These are phyloP conservation scores for Unio pictorum DNA, from an alignment of 2,888 invertebrate species.

Conservation along the genomic window DNA sequence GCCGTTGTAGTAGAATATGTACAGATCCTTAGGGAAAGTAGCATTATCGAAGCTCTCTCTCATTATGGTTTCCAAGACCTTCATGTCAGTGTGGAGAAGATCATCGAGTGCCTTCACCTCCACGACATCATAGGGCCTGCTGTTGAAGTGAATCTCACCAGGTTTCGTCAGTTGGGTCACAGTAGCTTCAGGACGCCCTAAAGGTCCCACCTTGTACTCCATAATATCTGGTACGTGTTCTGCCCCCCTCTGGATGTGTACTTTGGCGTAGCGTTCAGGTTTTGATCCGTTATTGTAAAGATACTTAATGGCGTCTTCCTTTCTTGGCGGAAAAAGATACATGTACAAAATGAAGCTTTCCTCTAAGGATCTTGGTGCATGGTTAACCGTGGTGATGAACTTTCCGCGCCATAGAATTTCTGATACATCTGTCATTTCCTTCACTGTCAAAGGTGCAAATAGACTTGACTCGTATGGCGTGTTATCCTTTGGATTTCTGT, in stretches of 20 bases:
- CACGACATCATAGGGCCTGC: constrained; percentile 34
- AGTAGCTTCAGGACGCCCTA: constrained; percentile 14
- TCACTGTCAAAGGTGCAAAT: constrained; percentile 25
- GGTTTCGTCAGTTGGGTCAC: constrained; percentile 16
- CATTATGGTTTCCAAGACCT: constrained; percentile 18
- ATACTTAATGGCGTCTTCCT: constrained; percentile 19
- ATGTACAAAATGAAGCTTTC: constrained; percentile 25
- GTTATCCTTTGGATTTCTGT: background rate
- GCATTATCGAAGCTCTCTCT: constrained; percentile 39
- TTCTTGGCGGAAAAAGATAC: constrained; percentile 19
- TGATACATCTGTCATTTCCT: constrained; percentile 24
- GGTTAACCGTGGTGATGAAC: constrained; percentile 14
- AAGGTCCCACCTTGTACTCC: constrained; percentile 38
- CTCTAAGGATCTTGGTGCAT: constrained; percentile 22
- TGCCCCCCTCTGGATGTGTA: constrained; percentile 30
- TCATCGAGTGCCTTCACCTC: constrained; percentile 28
- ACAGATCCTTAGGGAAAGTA: constrained; percentile 20
- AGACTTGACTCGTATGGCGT: constrained; percentile 3
- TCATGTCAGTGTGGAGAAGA: constrained; percentile 19
- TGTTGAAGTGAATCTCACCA: constrained; percentile 33
- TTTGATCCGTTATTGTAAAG: constrained; percentile 4
- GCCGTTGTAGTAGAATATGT: constrained; percentile 28
- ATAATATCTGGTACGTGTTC: constrained; percentile 29
- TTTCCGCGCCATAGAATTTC: constrained; percentile 17
- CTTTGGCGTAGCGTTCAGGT: constrained; percentile 25